Conservation (phyloP, 2,113 vertebrate species). For the Enhydra lutris region DNA sequence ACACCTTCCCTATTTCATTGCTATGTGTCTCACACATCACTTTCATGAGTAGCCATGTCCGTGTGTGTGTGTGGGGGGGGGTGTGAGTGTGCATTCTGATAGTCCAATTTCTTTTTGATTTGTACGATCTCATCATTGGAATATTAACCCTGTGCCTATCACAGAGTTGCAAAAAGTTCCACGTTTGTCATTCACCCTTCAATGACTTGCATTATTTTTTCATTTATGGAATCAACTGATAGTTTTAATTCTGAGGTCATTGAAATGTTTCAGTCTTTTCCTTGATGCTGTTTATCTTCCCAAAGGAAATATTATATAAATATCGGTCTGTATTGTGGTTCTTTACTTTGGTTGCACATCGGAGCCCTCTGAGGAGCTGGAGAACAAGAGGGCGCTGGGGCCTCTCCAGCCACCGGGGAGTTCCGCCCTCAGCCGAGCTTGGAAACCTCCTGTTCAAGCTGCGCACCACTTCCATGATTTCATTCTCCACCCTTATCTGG, state of each 20-base stretch:
- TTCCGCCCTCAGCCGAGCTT: accelerated
- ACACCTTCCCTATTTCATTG: not conserved
- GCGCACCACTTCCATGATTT: accelerated
- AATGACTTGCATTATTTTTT: not conserved
- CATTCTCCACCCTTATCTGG: not conserved
- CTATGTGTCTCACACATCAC: accelerated
- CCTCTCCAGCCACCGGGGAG: not conserved
- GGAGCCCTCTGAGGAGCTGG: not conserved
- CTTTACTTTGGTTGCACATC: not conserved
- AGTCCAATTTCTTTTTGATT: not conserved
- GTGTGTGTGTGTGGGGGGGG: too few relatives aligned
- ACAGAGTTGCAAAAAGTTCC: not conserved
- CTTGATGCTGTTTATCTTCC: not conserved
- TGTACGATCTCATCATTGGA: too few relatives aligned
- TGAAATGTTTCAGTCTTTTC: not conserved
- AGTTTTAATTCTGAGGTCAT: not conserved
- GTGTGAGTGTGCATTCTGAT: accelerated
- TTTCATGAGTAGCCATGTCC: not conserved
- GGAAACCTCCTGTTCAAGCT: not conserved
- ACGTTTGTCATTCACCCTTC: not conserved
- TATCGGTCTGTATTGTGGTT: not conserved
- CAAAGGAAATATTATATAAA: not conserved
- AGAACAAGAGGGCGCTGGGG: too few relatives aligned
- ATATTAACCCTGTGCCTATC: not conserved
- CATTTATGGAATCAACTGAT: not conserved